These are phyloP conservation scores for Zeuzera pyrina DNA, from an alignment of 2,888 invertebrate species.

Conservation along the genomic window DNA sequence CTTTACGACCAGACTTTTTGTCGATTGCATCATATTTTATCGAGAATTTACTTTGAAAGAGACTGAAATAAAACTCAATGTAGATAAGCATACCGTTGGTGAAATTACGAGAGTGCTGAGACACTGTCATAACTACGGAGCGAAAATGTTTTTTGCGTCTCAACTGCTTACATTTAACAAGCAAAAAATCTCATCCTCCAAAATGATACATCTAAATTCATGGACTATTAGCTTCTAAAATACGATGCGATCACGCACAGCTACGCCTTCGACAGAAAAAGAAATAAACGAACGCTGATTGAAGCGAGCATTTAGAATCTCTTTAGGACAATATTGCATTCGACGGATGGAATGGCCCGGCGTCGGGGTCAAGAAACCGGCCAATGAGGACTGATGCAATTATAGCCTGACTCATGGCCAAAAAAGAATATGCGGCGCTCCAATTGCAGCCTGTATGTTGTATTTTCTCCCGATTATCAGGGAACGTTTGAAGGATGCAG, in stretches of 20 bases:
- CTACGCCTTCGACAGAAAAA: constrained; percentile 20
- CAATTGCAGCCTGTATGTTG: constrained; percentile 62
- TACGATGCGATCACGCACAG: constrained; percentile 20
- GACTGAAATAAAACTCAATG: too few relatives aligned
- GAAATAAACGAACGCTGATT: constrained; percentile 9
- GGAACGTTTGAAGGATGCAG: constrained; percentile 64
- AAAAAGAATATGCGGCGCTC: constrained; percentile 61
- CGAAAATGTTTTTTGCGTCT: constrained; percentile 4
- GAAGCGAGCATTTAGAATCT: constrained; percentile 11
- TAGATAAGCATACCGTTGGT: too few relatives aligned
- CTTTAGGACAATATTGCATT: constrained; percentile 21
- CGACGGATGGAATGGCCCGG: constrained; percentile 8
- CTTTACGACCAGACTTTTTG: too few relatives aligned
- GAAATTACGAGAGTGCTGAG: too few relatives aligned
- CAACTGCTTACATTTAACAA: constrained; percentile 1
- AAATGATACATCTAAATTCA: constrained; percentile 45
- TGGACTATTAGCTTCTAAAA: constrained; percentile 21
- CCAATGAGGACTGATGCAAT: constrained; percentile 51
- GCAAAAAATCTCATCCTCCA: constrained; percentile 21
- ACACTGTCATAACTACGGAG: too few relatives aligned
- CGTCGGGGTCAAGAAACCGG: constrained; percentile 31
- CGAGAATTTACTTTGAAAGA: too few relatives aligned
- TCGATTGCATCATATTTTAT: too few relatives aligned
- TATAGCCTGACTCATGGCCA: constrained; percentile 58
- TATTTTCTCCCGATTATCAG: constrained; percentile 67